A percentile compares a stretch with the other conserved stretches of the same genome.
phyloP scores from a whole-genome alignment of 2,113 vertebrate species.

The Zeus faber region DNA sequence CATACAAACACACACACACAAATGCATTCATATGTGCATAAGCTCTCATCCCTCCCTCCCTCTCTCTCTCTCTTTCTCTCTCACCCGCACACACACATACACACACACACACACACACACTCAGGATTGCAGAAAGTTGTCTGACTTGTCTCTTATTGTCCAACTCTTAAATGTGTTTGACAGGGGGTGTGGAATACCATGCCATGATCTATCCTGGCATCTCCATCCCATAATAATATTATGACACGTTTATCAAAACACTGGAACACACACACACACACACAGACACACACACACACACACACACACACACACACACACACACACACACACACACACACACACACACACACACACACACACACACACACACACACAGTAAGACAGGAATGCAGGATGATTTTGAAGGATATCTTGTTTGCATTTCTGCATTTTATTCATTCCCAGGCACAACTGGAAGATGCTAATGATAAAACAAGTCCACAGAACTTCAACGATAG shows the following conservation, averaged over 20 bases:
- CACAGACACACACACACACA: constrained; percentile 1
- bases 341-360: constrained; percentile 10
- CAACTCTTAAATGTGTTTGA: constrained; percentile 9
- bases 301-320: constrained; percentile 3
- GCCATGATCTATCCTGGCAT: not conserved
- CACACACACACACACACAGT: constrained; percentile 1
- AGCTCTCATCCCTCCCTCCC: too few relatives aligned
- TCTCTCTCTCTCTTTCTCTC: too few relatives aligned
- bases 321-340: constrained; percentile 5
- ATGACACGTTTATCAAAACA: constrained; percentile 14
- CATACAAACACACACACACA: too few relatives aligned
- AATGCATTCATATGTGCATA: too few relatives aligned
- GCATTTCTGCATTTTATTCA: constrained; percentile 7
- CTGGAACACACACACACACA: constrained; percentile 10
- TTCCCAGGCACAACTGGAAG: not conserved
- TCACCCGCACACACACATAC: too few relatives aligned
- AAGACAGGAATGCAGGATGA: too few relatives aligned
- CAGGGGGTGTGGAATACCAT: constrained; percentile 7
- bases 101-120: too few relatives aligned
- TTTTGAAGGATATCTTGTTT: not conserved
- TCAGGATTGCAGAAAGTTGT: not conserved
- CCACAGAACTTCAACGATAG: not conserved
- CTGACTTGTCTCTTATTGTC: not conserved
- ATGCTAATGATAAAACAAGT: not conserved
- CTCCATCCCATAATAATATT: constrained; percentile 10